Conservation (phyloP, 2,888 invertebrate genomes). For the Hipparchia sbordonii region DNA sequence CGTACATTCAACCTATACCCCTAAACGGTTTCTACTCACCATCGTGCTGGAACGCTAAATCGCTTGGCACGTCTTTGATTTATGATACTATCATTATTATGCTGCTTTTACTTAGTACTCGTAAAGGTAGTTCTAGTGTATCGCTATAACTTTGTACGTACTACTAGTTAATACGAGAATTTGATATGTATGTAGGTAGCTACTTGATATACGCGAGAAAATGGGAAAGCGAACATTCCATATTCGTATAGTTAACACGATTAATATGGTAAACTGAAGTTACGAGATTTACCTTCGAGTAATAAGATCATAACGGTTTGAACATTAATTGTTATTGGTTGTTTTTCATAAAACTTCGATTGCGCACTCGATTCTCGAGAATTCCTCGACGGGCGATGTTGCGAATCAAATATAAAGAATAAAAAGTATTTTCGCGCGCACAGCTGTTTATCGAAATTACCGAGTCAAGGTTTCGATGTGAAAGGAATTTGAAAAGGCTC, state of each 20-base stretch:
- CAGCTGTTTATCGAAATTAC: constrained; percentile 38
- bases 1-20: too few relatives aligned
- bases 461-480: constrained; percentile 37
- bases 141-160: not conserved
- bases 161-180: not conserved
- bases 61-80: too few relatives aligned
- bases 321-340: constrained; percentile 14
- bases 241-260: constrained; percentile 4
- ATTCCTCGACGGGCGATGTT: constrained; percentile 57
- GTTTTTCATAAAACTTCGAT: constrained; percentile 54
- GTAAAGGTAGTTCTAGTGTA: not conserved
- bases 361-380: constrained; percentile 66
- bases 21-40: too few relatives aligned
- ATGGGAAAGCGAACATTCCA: constrained; percentile 9
- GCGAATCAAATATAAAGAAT: constrained; percentile 47
- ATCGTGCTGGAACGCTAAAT: too few relatives aligned
- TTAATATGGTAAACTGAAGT: constrained; percentile 3
- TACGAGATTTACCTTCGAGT: not conserved
- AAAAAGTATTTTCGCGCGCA: constrained; percentile 37
- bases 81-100: too few relatives aligned
- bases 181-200: not conserved
- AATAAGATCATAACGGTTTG: constrained; percentile 17
- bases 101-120: too few relatives aligned
- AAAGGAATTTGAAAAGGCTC: constrained; percentile 40
- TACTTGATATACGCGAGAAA: not conserved